phyloP scores from a whole-genome alignment of 2,888 invertebrate genomes.

The Drosophila rellima region DNA sequence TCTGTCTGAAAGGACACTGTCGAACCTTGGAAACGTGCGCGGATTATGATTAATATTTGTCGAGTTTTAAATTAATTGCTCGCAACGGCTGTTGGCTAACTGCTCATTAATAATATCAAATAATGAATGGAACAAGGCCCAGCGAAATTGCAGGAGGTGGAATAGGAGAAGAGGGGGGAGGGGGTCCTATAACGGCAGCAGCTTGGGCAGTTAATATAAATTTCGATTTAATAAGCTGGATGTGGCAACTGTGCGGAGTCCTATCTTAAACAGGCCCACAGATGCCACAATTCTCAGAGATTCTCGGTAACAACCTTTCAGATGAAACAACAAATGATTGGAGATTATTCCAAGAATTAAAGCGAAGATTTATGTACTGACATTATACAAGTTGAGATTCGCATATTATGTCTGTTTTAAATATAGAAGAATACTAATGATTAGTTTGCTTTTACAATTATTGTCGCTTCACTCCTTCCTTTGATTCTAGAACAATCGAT shows the following conservation, averaged over 20 bases:
- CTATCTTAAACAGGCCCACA: background rate
- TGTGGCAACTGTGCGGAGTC: background rate
- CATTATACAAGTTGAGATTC: background rate
- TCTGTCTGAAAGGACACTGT: slow-evolving; percentile 28
- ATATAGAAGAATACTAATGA: background rate
- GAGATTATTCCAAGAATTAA: background rate
- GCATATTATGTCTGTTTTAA: background rate
- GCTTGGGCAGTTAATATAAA: slow-evolving; percentile 34
- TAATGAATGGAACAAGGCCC: slow-evolving; percentile 3
- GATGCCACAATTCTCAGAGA: slow-evolving; percentile 3
- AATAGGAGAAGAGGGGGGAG: too few relatives aligned
- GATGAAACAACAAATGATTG: background rate
- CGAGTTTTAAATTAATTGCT: slow-evolving; percentile 73
- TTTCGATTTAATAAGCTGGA: slow-evolving; percentile 26
- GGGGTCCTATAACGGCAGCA: background rate
- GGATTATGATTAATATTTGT: slow-evolving; percentile 75
- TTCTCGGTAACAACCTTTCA: background rate
- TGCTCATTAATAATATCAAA: slow-evolving; percentile 52
- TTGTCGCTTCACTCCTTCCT: background rate
- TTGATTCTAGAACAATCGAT: background rate
- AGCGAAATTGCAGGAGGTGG: background rate
- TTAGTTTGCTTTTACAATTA: background rate
- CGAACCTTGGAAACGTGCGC: slow-evolving; percentile 48
- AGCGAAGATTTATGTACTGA: background rate
- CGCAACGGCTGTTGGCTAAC: slow-evolving; percentile 39